A percentile compares a stretch with the other conserved stretches of the same genome.
These are phyloP conservation scores for Atta colombica DNA, from an alignment of 1,140 invertebrate genomes.

Conservation along the genomic window DNA sequence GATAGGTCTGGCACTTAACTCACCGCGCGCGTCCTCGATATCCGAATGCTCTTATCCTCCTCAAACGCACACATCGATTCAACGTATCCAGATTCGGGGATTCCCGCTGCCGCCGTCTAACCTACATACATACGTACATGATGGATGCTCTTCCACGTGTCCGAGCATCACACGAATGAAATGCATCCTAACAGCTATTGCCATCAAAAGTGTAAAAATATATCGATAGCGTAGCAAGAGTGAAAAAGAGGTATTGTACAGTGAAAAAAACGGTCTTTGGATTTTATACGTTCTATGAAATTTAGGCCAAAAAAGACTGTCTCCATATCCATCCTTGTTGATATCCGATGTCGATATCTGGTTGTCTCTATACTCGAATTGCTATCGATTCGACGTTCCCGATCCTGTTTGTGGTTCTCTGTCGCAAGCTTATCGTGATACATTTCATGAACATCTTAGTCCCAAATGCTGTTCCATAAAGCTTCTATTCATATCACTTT, in stretches of 20 bases:
- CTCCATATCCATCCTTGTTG: background rate
- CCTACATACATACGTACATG: constrained; percentile 49
- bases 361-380: constrained; percentile 39
- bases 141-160: constrained; percentile 55
- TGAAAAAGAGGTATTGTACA: background rate
- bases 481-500: background rate
- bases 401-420: constrained; percentile 17
- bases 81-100: constrained; percentile 56
- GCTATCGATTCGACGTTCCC: constrained; percentile 39
- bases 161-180: constrained; percentile 38
- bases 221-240: background rate
- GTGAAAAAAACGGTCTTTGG: background rate
- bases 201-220: constrained; percentile 36
- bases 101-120: constrained; percentile 55
- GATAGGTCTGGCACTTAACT: constrained; percentile 46
- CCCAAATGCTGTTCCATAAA: background rate
- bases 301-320: background rate
- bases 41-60: constrained; percentile 55
- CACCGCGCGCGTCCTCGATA: constrained; percentile 48
- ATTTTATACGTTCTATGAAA: constrained; percentile 4
- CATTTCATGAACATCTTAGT: constrained; percentile 49
- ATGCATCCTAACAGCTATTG: constrained; percentile 20
- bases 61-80: constrained; percentile 68
- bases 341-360: constrained; percentile 8
- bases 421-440: constrained; percentile 39